A percentile compares a stretch with the other conserved stretches of the same genome.
phyloP scores from a whole-genome alignment of 1,140 invertebrate genomes.

The Ladona fulva region DNA sequence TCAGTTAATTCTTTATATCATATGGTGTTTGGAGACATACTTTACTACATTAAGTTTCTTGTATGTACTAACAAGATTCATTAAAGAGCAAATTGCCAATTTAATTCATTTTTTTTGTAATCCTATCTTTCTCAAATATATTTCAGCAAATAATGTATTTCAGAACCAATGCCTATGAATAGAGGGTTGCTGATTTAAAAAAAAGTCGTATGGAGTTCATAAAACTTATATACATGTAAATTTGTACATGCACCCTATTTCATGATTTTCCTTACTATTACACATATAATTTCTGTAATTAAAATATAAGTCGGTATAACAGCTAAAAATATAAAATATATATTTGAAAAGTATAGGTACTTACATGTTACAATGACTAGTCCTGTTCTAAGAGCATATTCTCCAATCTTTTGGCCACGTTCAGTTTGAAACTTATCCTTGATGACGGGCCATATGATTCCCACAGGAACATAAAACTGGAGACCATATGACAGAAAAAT shows the following conservation, averaged over 20 bases:
- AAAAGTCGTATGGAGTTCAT: too few relatives aligned
- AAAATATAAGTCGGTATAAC: background rate
- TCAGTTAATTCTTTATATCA: too few relatives aligned
- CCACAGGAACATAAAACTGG: slow-evolving; percentile 87
- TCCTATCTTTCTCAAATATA: too few relatives aligned
- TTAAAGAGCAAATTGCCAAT: too few relatives aligned
- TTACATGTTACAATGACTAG: slow-evolving; percentile 74
- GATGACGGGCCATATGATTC: slow-evolving; percentile 73
- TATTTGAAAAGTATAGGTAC: slow-evolving; percentile 32
- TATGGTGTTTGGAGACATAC: too few relatives aligned
- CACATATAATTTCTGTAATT: background rate
- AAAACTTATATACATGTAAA: background rate
- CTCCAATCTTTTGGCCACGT: slow-evolving; percentile 47
- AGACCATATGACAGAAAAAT: slow-evolving; percentile 82
- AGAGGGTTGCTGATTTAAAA: too few relatives aligned
- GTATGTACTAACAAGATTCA: too few relatives aligned
- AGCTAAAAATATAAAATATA: too few relatives aligned
- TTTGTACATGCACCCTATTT: background rate
- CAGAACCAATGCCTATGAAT: background rate
- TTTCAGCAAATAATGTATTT: background rate
- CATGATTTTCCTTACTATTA: background rate
- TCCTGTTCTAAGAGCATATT: slow-evolving; percentile 55
- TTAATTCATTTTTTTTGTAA: too few relatives aligned
- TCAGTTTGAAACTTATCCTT: slow-evolving; percentile 49
- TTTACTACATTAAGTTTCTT: too few relatives aligned